phyloP scores from a whole-genome alignment of 1,140 invertebrate genomes.

The Kradibia gibbosae region DNA sequence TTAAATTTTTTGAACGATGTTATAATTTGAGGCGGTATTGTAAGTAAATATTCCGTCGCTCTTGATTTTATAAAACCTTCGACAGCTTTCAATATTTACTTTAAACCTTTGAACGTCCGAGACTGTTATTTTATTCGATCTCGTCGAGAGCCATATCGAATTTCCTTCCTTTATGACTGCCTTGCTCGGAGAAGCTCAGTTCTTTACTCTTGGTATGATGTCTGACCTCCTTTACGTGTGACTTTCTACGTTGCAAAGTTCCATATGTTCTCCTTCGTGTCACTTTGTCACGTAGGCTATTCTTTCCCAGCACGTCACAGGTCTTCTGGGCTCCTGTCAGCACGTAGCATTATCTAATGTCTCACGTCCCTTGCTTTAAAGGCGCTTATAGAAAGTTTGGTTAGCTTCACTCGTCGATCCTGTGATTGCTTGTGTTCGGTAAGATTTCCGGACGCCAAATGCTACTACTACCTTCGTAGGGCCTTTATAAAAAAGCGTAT shows the following conservation, averaged over 20 bases:
- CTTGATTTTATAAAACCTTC: neutral
- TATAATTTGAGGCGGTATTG: neutral
- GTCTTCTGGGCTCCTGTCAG: neutral
- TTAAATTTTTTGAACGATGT: too few relatives aligned
- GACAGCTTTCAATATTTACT: neutral
- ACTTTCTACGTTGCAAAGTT: neutral
- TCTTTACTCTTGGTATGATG: neutral
- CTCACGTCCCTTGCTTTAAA: neutral
- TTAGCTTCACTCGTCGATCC: neutral
- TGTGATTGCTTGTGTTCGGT: neutral
- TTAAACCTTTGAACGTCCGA: neutral
- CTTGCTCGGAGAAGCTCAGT: neutral
- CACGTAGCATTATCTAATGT: neutral
- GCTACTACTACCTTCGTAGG: too few relatives aligned
- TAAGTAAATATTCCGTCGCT: neutral
- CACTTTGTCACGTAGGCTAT: conserved; percentile 9
- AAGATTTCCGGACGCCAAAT: neutral
- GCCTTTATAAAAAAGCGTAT: too few relatives aligned
- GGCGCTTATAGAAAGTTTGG: neutral
- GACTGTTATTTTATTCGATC: neutral
- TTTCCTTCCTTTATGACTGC: neutral
- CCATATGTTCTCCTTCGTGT: neutral
- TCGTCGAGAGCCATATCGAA: neutral
- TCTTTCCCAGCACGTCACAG: neutral
- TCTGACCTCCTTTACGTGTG: neutral